Conservation (phyloP, 2,888 invertebrate species). For the Girardia tigrina region DNA sequence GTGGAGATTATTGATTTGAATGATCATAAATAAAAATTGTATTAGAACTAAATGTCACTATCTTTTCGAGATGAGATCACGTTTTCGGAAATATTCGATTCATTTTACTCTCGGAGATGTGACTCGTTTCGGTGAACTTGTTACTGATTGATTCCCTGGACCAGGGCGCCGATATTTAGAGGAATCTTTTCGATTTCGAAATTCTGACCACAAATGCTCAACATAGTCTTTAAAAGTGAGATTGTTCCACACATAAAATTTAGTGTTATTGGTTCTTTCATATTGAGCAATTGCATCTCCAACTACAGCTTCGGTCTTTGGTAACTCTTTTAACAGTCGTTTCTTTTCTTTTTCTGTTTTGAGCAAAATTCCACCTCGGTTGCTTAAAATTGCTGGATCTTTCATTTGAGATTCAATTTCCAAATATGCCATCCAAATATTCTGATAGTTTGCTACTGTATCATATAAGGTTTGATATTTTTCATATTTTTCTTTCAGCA, state of each 20-base stretch:
- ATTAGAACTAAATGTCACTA: not conserved
- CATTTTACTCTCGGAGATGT: not conserved
- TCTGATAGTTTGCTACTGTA: conserved; percentile 32
- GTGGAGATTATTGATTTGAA: not conserved
- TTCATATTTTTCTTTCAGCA: conserved; percentile 32
- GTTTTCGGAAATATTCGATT: not conserved
- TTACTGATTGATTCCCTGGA: not conserved
- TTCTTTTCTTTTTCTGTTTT: conserved; percentile 37
- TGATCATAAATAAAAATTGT: not conserved
- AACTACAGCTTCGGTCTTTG: conserved; percentile 24
- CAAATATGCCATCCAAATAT: conserved; percentile 35
- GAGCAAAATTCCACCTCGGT: conserved; percentile 36
- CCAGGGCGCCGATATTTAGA: not conserved
- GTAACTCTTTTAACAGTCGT: conserved; percentile 33
- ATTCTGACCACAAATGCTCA: conserved; percentile 32
- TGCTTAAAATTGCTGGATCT: conserved; percentile 37
- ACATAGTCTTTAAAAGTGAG: conserved; percentile 33
- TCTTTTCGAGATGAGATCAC: not conserved
- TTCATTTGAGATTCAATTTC: conserved; percentile 37
- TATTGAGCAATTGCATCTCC: conserved; percentile 5
- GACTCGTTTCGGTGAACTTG: not conserved
- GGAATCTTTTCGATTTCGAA: conserved; percentile 24
- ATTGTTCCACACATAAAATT: conserved; percentile 25
- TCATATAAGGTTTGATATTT: conserved; percentile 31
- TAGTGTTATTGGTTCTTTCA: not conserved